Evolutionary conservation across 1,140 invertebrate genomes (phyloP).

Genomic region (Ladona fulva): DNA sequence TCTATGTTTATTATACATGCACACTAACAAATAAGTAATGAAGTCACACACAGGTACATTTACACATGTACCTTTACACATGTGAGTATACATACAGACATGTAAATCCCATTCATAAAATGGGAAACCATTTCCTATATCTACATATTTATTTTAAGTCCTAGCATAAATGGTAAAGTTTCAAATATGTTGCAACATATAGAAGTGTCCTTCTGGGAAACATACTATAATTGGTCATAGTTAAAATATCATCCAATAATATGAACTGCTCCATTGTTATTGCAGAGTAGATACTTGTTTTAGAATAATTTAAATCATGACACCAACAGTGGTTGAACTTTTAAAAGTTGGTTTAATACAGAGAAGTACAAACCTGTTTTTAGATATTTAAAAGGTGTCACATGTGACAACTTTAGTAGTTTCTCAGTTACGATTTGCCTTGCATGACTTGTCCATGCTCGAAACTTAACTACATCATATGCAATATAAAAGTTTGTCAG

Average conservation of each 20-base stretch:
- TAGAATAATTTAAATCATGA: neutral
- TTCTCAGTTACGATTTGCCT: neutral
- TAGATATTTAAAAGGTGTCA: neutral
- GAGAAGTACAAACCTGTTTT: constrained; percentile 5
- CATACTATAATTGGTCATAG: constrained; percentile 7
- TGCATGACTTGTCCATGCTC: neutral
- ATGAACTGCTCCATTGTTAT: neutral
- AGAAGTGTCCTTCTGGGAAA: constrained; percentile 4
- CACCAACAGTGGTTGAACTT: neutral
- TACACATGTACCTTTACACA: neutral
- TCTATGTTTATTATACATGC: constrained; percentile 9
- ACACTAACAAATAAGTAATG: neutral
- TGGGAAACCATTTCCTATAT: neutral
- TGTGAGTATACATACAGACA: constrained; percentile 10
- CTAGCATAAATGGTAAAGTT: neutral
- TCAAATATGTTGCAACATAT: neutral
- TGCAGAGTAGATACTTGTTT: neutral
- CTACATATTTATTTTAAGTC: neutral
- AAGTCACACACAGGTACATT: constrained; percentile 6
- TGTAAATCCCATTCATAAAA: neutral
- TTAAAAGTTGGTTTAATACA: neutral
- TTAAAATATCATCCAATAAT: neutral
- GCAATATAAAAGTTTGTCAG: neutral
- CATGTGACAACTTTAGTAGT: neutral
- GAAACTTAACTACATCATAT: neutral